Base-by-base conservation (phyloP, 2,888 invertebrate genomes). In the Adelognathus sp. region DNA sequence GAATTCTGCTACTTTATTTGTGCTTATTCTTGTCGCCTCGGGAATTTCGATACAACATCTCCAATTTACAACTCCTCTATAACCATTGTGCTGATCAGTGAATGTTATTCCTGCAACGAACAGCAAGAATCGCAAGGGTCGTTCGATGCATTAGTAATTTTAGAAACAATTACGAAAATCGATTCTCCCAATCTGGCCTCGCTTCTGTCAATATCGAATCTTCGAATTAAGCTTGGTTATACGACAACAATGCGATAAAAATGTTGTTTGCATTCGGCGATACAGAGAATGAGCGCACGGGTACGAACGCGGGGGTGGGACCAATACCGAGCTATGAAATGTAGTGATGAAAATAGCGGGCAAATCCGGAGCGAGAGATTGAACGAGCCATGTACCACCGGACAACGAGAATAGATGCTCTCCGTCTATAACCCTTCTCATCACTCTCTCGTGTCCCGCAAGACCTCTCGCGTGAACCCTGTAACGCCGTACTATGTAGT, bases 131-230 rank as follows among this genome's bases (percentile, higher is more conserved):
- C 21, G 11, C 50, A 33, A 58, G 64, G 27, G 69, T 3, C 41
- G 61, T 71, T 69, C 27, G 60, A 61, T 79, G 66, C 46, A 67
- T 75, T 67, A 6, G 61, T 63, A 63, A 71, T 67, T 75, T 71
- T 67, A 67, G 67, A 54, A 16, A 50, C 24, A 56, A 77, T 31
- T 64, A 58, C 52, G 5, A 67, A 78, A 79, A 61, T 41, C 39
- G 46, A 79, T 75, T 60, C 39, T 61, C 50, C 29, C 24, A 24
- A 7, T 16, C 11, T 14, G n/a, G 24, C 24, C 14, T 54, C 31
- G 36, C 41, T 61, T 41, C 21, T 36, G 39, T 27, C 50, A 46
- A 63, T 61, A 39, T 75, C 63, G 56, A 14, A 71, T n/a, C 21
- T 9, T 14, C 31, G n/a, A 11, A 9, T n/a, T 11, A 36, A 21